Conservation (phyloP, 1,140 invertebrate species). For the Macrosteles quadrilineatus region DNA sequence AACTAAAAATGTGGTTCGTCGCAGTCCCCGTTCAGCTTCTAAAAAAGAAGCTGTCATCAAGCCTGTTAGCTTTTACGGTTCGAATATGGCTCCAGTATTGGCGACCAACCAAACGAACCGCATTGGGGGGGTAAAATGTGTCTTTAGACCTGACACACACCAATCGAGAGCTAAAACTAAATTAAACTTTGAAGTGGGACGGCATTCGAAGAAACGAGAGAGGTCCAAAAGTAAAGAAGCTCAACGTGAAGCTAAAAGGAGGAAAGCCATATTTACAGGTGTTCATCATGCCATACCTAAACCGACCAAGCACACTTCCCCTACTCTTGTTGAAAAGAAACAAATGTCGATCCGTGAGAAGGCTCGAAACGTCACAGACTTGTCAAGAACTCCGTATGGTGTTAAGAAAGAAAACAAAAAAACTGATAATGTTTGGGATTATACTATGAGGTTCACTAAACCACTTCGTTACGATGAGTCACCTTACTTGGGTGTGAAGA, state of each 20-base stretch:
- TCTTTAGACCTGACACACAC: not conserved
- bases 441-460: constrained; percentile 18
- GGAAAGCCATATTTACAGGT: constrained; percentile 19
- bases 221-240: constrained; percentile 12
- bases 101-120: constrained; percentile 22
- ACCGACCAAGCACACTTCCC: not conserved
- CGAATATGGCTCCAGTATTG: constrained; percentile 15
- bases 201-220: not conserved
- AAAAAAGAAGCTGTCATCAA: constrained; percentile 19
- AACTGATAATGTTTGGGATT: constrained; percentile 2
- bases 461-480: not conserved
- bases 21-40: not conserved
- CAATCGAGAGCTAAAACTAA: constrained; percentile 21
- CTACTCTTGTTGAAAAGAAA: not conserved
- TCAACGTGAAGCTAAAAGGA: not conserved
- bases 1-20: not conserved
- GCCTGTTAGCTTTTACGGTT: constrained; percentile 15
- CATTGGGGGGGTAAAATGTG: constrained; percentile 8
- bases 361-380: not conserved
- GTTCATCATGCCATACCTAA: constrained; percentile 24
- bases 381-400: constrained; percentile 4
- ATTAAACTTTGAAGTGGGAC: constrained; percentile 3
- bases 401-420: constrained; percentile 10
- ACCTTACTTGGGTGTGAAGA: not conserved
- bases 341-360: constrained; percentile 19